Percentiles rank a stretch among this genome's conserved stretches.
phyloP scores from a whole-genome alignment of 2,797 vertebrate genomes.

The Prionace glauca region DNA sequence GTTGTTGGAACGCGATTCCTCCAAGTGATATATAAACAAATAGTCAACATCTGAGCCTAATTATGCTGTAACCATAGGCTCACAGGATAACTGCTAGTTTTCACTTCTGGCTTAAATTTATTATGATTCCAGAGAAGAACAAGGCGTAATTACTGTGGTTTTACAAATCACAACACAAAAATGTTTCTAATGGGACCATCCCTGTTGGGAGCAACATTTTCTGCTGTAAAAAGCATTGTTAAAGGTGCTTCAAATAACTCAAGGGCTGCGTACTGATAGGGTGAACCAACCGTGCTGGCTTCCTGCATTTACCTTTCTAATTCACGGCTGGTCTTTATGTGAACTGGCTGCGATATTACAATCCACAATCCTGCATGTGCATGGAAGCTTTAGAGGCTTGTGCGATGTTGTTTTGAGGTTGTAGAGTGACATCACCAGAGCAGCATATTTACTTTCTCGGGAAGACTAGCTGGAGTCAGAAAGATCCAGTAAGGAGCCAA shows the following conservation, averaged over 20 bases:
- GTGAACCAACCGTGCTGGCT: not conserved
- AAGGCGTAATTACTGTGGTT: slow-evolving; percentile 18
- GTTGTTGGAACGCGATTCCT: not conserved
- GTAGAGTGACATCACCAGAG: not conserved
- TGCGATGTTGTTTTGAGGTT: not conserved
- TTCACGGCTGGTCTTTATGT: not conserved
- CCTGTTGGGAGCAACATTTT: not conserved
- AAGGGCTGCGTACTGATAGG: not conserved
- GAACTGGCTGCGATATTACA: not conserved
- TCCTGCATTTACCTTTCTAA: not conserved
- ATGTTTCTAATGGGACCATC: not conserved
- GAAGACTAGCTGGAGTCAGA: not conserved
- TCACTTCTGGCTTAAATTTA: slow-evolving; percentile 8
- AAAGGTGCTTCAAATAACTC: not conserved
- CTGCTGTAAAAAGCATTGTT: not conserved
- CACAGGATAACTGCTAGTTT: not conserved
- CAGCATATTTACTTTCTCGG: not conserved
- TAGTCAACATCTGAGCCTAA: not conserved
- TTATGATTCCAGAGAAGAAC: not conserved
- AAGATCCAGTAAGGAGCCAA: not conserved
- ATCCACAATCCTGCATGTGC: not conserved
- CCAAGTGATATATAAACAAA: not conserved
- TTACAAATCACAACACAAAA: slow-evolving; percentile 26
- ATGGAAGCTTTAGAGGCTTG: not conserved
- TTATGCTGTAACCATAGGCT: not conserved